Evolutionary conservation across 2,797 vertebrate genomes (phyloP).

Genomic region (Mycteria americana): DNA sequence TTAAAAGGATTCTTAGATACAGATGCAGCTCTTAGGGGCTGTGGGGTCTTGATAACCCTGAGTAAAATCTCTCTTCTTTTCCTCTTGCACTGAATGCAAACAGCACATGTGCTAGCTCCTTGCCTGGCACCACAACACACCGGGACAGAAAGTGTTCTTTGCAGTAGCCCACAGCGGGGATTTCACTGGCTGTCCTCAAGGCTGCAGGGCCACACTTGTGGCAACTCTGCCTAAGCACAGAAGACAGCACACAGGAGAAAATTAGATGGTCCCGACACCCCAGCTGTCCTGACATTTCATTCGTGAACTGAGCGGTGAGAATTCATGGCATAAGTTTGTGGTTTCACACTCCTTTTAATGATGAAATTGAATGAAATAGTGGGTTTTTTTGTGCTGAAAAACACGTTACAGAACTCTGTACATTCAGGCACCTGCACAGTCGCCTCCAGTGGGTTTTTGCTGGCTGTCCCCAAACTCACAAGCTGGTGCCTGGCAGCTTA

Average conservation of each 20-base stretch:
- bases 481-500: not conserved
- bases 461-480: not conserved
- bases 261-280: not conserved
- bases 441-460: not conserved
- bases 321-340: not conserved
- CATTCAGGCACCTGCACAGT: not conserved
- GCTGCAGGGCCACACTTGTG: not conserved
- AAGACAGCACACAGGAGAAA: not conserved
- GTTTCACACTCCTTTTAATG: not conserved
- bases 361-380: not conserved
- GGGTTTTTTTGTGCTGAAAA: rapidly evolving
- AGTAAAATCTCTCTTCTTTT: not conserved
- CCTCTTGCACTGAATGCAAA: not conserved
- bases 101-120: not conserved
- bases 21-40: not conserved
- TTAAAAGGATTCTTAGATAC: not conserved
- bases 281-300: not conserved
- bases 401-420: not conserved
- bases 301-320: not conserved
- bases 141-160: not conserved
- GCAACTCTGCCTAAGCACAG: not conserved
- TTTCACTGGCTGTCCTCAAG: not conserved
- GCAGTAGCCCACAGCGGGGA: not conserved
- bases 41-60: not conserved
- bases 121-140: not conserved